phyloP scores from a whole-genome alignment of 2,113 vertebrate genomes.

The Tupaia chinensis region DNA sequence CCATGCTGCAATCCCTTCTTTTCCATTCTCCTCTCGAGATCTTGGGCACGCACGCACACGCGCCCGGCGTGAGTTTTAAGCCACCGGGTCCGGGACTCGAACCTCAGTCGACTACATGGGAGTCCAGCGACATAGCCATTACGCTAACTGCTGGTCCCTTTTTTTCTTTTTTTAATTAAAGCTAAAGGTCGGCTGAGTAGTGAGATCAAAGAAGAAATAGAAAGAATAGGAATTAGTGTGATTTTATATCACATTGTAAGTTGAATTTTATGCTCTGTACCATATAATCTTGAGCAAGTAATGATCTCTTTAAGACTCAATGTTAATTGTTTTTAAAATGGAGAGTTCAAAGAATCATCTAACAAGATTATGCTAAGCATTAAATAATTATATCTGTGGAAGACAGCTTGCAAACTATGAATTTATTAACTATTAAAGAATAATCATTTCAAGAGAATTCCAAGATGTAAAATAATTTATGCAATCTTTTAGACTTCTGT shows the following conservation, averaged over 20 bases:
- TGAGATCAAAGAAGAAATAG: background rate
- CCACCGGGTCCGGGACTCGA: no score
- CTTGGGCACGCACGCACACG: no score
- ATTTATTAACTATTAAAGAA: background rate
- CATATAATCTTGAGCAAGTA: background rate
- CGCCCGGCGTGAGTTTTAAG: no score
- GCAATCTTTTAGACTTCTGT: background rate
- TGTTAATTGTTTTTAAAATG: background rate
- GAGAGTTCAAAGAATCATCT: background rate
- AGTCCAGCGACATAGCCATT: no score
- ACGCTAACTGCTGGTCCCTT: no score
- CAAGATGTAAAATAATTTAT: background rate
- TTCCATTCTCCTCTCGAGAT: no score
- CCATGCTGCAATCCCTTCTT: no score
- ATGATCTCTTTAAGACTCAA: background rate
- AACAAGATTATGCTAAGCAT: background rate
- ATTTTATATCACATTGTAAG: background rate
- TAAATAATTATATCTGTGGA: background rate
- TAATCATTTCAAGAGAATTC: background rate
- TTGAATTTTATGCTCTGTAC: background rate
- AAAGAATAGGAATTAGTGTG: slow-evolving; percentile 2
- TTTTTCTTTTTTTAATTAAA: background rate
- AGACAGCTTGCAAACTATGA: background rate
- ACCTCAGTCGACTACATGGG: no score
- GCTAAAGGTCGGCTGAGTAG: background rate